phyloP scores from a whole-genome alignment of 2,888 invertebrate species.

The Dendrolimus houi region DNA sequence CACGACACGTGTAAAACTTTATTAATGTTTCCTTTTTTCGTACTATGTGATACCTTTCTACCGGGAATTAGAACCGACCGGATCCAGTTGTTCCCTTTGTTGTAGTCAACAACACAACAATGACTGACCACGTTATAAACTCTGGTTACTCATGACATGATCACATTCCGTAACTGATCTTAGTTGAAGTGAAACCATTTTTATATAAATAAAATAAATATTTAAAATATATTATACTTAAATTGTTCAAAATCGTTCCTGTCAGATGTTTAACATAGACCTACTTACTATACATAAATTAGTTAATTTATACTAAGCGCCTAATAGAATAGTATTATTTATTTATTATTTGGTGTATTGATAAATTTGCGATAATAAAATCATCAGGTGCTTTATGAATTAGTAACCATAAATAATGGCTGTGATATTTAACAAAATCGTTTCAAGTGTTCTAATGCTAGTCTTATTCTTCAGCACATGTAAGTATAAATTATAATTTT shows the following conservation, averaged over 20 bases:
- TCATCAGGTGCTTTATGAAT: too few relatives aligned
- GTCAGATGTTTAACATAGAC: too few relatives aligned
- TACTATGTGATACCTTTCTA: slow-evolving; percentile 31
- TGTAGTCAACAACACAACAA: slow-evolving; percentile 18
- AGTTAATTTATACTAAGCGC: too few relatives aligned
- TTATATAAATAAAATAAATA: not conserved
- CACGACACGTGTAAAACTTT: slow-evolving; percentile 4
- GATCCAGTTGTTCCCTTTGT: slow-evolving; percentile 37
- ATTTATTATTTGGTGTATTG: too few relatives aligned
- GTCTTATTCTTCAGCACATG: slow-evolving; percentile 31
- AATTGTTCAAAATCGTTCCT: not conserved
- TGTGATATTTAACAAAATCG: slow-evolving; percentile 4
- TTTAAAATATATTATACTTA: not conserved
- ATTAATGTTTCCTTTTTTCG: slow-evolving; percentile 31
- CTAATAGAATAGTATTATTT: too few relatives aligned
- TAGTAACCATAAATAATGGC: too few relatives aligned
- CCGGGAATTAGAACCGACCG: slow-evolving; percentile 27
- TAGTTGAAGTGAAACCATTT: slow-evolving; percentile 21
- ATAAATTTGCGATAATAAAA: too few relatives aligned
- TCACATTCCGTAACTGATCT: slow-evolving; percentile 30
- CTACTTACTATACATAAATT: too few relatives aligned
- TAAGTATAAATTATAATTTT: slow-evolving; percentile 20
- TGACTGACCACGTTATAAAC: slow-evolving; percentile 38
- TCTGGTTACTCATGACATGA: slow-evolving; percentile 19
- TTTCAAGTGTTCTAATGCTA: slow-evolving; percentile 28